Conservation (phyloP, 2,797 vertebrate species). For the Ammospiza maritima region DNA sequence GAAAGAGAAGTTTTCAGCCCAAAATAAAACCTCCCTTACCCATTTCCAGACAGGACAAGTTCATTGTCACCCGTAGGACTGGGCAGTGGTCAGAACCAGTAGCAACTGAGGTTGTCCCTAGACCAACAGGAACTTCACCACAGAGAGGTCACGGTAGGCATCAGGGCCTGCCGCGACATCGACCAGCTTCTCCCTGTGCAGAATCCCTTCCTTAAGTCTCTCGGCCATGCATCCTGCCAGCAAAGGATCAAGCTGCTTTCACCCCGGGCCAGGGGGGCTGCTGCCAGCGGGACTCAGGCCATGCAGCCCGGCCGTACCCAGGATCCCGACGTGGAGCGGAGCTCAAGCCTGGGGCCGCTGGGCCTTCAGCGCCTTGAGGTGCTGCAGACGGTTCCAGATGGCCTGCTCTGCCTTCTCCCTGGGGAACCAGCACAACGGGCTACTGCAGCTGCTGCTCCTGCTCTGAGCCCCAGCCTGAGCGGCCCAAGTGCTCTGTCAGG, state of each 20-base stretch:
- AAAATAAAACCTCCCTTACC: background rate
- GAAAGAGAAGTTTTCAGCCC: background rate
- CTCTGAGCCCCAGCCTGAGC: no score
- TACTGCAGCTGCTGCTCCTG: accelerated
- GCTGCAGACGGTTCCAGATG: constrained; percentile 90
- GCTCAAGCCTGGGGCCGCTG: constrained; percentile 70
- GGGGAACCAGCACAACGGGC: background rate
- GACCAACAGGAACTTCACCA: no score
- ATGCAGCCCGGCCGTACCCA: constrained; percentile 76
- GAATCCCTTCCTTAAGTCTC: constrained; percentile 89
- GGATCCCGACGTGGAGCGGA: constrained; percentile 89
- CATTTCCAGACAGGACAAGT: background rate
- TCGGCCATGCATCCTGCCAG: constrained; percentile 94
- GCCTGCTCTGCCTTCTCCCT: constrained; percentile 97
- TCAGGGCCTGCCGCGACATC: constrained; percentile 93
- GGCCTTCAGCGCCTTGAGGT: constrained; percentile 85
- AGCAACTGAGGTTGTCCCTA: no score
- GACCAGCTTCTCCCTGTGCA: constrained; percentile 90
- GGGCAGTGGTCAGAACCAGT: no score
- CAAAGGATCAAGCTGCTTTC: background rate
- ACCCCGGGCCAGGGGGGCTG: background rate
- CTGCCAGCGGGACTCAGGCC: accelerated
- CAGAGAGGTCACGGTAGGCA: constrained; percentile 88
- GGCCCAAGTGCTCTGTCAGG: background rate
- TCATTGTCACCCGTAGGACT: background rate